Conservation (phyloP, 1,140 invertebrate species). For the Rhizoglyphus robini region DNA sequence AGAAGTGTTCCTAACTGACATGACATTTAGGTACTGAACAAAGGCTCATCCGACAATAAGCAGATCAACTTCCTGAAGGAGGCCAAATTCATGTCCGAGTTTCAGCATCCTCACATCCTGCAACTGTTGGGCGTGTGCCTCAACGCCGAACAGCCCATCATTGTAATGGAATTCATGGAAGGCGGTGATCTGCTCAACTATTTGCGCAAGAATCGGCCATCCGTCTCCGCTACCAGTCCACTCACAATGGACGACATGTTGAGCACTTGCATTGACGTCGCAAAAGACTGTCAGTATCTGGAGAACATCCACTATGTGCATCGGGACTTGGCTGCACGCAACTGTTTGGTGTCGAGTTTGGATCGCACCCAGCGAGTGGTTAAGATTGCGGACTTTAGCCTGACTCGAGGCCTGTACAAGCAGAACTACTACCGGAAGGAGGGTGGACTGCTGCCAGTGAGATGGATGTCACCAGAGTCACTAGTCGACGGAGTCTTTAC, state of each 20-base stretch:
- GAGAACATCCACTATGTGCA: slow-evolving; percentile 93
- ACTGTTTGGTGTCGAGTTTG: slow-evolving; percentile 69
- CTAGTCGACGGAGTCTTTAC: slow-evolving; percentile 65
- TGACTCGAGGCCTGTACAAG: slow-evolving; percentile 69
- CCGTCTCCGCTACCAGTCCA: slow-evolving; percentile 11
- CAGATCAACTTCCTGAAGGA: slow-evolving; percentile 91
- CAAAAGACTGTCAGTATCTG: slow-evolving; percentile 74
- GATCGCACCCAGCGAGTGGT: slow-evolving; percentile 50
- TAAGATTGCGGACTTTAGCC: slow-evolving; percentile 71
- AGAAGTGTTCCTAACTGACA: slow-evolving; percentile 2
- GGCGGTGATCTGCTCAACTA: slow-evolving; percentile 85
- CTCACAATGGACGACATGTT: slow-evolving; percentile 67
- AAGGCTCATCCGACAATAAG: slow-evolving; percentile 74
- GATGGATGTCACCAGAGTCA: slow-evolving; percentile 84
- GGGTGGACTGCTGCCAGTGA: slow-evolving; percentile 45
- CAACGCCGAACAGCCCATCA: slow-evolving; percentile 77
- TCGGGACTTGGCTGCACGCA: slow-evolving; percentile 77
- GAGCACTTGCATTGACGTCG: slow-evolving; percentile 84
- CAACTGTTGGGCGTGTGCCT: slow-evolving; percentile 81
- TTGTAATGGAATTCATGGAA: slow-evolving; percentile 94
- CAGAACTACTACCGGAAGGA: slow-evolving; percentile 25
- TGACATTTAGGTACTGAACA: slow-evolving; percentile 56
- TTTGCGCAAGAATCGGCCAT: slow-evolving; percentile 39
- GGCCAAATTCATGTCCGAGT: slow-evolving; percentile 90
- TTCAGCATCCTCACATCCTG: slow-evolving; percentile 88